A percentile compares a stretch with the other conserved stretches of the same genome.
Evolutionary conservation across 2,113 vertebrate genomes (phyloP).

Genomic region (Grantiella picta): DNA sequence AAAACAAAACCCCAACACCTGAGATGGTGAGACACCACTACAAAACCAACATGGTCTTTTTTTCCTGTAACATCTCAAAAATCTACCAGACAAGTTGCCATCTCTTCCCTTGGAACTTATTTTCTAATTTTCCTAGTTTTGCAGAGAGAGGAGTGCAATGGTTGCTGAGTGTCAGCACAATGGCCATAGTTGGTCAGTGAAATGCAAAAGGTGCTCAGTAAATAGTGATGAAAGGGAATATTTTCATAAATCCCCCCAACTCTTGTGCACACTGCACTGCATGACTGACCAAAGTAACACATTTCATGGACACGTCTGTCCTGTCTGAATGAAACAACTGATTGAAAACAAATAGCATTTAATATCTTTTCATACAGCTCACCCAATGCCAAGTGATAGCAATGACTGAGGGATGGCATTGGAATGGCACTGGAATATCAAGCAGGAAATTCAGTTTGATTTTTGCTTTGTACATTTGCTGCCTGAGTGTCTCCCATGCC

Average conservation of each 20-base stretch:
- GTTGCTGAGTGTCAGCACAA: background rate
- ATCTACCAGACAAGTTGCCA: background rate
- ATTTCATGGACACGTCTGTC: background rate
- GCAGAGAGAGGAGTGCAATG: background rate
- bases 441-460: background rate
- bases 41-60: background rate
- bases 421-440: background rate
- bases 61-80: background rate
- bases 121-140: background rate
- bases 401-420: background rate
- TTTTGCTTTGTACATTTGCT: background rate
- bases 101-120: background rate
- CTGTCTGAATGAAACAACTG: background rate
- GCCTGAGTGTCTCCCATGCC: background rate
- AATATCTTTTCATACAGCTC: background rate
- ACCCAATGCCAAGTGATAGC: background rate
- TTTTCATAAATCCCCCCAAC: background rate
- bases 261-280: background rate
- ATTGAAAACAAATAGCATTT: accelerated
- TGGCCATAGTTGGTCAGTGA: background rate
- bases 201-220: background rate
- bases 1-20: background rate
- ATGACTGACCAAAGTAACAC: background rate
- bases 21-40: background rate
- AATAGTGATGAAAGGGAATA: background rate